A percentile compares a stretch with the other conserved stretches of the same genome.
Conservation (phyloP, 1,140 invertebrate species). For the Lucilia cuprina region DNA sequence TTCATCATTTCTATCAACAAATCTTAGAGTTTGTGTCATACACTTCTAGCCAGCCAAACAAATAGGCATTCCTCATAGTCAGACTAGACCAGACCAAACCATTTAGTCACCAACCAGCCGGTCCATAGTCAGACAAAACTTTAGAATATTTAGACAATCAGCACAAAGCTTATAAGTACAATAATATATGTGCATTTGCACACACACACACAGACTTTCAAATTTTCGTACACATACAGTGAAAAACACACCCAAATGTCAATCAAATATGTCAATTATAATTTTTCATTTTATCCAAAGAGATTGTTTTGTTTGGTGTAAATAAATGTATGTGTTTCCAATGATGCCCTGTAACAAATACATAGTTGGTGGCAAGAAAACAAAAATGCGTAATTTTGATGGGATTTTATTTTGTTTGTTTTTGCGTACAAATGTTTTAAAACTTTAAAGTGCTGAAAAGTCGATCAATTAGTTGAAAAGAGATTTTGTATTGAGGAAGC, state of each 20-base stretch:
- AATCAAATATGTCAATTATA: conserved; percentile 4
- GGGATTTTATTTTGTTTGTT: no score
- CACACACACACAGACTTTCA: neutral
- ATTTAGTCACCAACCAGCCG: neutral
- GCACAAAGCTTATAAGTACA: neutral
- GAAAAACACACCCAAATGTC: neutral
- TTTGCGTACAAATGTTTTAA: neutral
- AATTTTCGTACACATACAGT: neutral
- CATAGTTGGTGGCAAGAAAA: no score
- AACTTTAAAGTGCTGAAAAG: conserved; percentile 7
- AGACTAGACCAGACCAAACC: neutral
- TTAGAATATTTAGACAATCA: neutral
- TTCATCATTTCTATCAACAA: conserved; percentile 7
- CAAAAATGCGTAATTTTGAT: neutral
- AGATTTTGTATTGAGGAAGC: neutral
- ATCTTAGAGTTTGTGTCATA: neutral
- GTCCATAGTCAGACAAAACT: neutral
- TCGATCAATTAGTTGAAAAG: neutral
- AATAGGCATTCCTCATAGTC: neutral
- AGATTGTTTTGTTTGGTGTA: neutral
- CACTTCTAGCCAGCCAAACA: neutral
- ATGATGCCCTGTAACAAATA: neutral
- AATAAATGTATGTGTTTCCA: neutral
- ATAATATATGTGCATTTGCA: neutral
- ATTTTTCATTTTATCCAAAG: conserved; percentile 5